phyloP scores from a whole-genome alignment of 30 jellyfish, hydroid and myxozoan species.

The Aurelia aurita region DNA sequence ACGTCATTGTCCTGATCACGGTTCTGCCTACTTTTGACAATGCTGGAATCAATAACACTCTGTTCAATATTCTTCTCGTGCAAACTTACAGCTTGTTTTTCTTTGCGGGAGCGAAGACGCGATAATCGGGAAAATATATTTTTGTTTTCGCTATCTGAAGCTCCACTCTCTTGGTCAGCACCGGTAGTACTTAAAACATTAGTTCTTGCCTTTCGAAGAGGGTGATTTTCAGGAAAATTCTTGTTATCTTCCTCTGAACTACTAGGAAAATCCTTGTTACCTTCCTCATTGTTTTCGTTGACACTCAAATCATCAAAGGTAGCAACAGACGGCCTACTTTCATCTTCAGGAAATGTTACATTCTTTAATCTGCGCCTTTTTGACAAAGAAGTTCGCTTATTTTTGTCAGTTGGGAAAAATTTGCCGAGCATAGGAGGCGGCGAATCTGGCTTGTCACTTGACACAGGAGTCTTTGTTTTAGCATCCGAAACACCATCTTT shows the following conservation, averaged over 20 bases:
- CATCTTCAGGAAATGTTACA: constrained; percentile 15
- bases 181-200: neutral
- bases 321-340: neutral
- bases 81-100: neutral
- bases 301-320: neutral
- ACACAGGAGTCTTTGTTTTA: neutral
- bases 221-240: neutral
- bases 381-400: constrained; percentile 4
- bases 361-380: constrained; percentile 46
- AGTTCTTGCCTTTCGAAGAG: neutral
- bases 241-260: neutral
- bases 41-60: neutral
- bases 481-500: neutral
- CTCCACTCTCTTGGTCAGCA: neutral
- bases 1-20: too few relatives aligned
- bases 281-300: neutral
- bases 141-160: neutral
- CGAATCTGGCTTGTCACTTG: neutral
- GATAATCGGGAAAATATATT: neutral
- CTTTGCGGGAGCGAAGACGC: neutral
- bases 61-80: neutral
- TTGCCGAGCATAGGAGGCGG: constrained; percentile 19
- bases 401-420: constrained; percentile 8
- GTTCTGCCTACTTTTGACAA: neutral
- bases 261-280: neutral